These are phyloP conservation scores for Carassius auratus DNA, from an alignment of 2,113 vertebrate species.

Conservation along the genomic window DNA sequence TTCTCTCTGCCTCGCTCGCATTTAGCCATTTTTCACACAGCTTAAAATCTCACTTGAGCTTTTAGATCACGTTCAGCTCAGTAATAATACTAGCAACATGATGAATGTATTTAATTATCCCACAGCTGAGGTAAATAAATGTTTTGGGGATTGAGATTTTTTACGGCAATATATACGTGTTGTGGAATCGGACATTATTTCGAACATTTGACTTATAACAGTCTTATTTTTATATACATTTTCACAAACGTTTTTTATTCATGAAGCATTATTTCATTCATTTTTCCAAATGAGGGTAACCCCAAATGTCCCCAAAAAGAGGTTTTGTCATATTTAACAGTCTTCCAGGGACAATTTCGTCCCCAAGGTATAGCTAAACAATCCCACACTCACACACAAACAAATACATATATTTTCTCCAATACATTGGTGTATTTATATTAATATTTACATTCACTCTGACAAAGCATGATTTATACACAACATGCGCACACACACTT, in stretches of 20 bases:
- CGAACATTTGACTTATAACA: background rate
- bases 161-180: conserved; percentile 2
- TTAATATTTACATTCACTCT: conserved; percentile 28
- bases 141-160: background rate
- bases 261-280: background rate
- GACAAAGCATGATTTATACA: conserved; percentile 28
- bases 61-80: conserved; percentile 21
- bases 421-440: background rate
- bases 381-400: conserved; percentile 22
- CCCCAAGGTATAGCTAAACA: background rate
- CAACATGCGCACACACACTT: background rate
- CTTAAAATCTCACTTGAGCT: conserved; percentile 24
- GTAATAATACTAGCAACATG: conserved; percentile 11
- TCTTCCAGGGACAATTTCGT: background rate
- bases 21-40: background rate
- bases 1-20: conserved; percentile 3
- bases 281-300: background rate
- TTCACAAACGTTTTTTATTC: background rate
- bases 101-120: conserved; percentile 31
- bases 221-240: background rate
- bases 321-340: background rate
- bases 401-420: background rate
- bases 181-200: background rate
- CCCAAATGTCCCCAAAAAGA: background rate
- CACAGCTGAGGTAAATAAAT: conserved; percentile 29